Base-by-base conservation (phyloP, 2,113 vertebrate genomes). In the Aphelocoma coerulescens region DNA sequence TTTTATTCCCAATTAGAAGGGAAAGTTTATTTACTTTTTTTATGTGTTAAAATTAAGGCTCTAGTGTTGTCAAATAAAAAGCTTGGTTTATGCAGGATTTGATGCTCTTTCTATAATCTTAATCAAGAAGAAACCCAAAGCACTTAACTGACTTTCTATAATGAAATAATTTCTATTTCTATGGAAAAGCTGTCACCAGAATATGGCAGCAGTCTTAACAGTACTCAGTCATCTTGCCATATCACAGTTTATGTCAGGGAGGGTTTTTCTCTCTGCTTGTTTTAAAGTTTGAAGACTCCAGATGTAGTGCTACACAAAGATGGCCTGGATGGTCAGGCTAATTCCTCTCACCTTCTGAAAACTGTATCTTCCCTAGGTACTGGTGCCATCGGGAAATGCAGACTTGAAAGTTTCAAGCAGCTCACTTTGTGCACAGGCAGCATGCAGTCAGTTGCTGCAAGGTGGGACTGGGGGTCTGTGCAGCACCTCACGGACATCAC, bases 401-500 rank as follows among this genome's bases (percentile, higher is more conserved):
- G 13, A 28, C 43, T 35, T 48, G 11, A 32, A 54, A 59, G 54
- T 43, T 57, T 39, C 19, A 39, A 33, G 63, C n/a, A 12, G 13
- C 39, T 73, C 71, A 14, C 6, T 54, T 37, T 12, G 19, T 10
- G 22, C 2, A 0, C 16, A 11, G 24, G 33, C 49, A 80, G 15
- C 2, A 14, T 0, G 2, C 12, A 22, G 65, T 17, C 18, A 12
- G n/a, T 32, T 6, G 6, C n/a, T 46, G 55, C 23, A 8, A 37
- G 39, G 58, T n/a, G 12, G 49, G 51, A 41, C 41, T 18, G 6
- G 23, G 37, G 24, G 10, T 28, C 30, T 16, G 2, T 4, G 13
- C 63, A 23, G 39, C 0, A 0, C 15, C 24, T 52, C n/a, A 26
- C 0, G 0, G 48, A 41, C 2, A 3, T 35, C 30, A 8, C 44